Evolutionary conservation across 2,113 vertebrate genomes (phyloP).

Genomic region (Ammospiza nelsoni): DNA sequence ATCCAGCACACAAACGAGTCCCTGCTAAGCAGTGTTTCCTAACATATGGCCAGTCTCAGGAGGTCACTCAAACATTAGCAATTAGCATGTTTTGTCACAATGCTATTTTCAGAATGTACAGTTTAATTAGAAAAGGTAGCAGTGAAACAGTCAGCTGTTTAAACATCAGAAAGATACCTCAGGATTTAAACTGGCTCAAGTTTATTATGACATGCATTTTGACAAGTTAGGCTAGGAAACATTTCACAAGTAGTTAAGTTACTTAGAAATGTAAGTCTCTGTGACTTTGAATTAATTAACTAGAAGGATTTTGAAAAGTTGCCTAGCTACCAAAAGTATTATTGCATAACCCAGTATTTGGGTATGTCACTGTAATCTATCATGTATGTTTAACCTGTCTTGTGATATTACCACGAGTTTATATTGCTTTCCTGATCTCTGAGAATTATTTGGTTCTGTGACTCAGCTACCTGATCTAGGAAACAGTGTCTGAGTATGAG

Average conservation of each 20-base stretch:
- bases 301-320: not conserved
- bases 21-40: conserved; percentile 12
- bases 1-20: not conserved
- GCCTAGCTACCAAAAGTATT: not conserved
- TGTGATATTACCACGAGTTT: not conserved
- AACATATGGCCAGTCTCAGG: conserved; percentile 60
- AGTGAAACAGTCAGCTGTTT: conserved; percentile 44
- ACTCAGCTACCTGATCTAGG: not conserved
- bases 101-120: conserved; percentile 49
- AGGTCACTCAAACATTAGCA: conserved; percentile 45
- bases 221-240: not conserved
- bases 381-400: not conserved
- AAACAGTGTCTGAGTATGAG: not conserved
- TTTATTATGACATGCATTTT: not conserved
- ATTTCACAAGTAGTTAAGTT: conserved; percentile 14
- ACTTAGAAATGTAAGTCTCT: not conserved
- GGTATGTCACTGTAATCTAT: not conserved
- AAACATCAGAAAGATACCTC: conserved; percentile 30
- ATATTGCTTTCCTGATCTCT: not conserved
- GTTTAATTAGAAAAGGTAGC: conserved; percentile 68
- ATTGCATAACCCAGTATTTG: not conserved
- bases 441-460: not conserved
- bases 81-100: conserved; percentile 67
- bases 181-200: conserved; percentile 15
- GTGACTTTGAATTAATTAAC: conserved; percentile 5